Conservation (phyloP, 2,797 vertebrate species). For the Hydrolagus colliei region DNA sequence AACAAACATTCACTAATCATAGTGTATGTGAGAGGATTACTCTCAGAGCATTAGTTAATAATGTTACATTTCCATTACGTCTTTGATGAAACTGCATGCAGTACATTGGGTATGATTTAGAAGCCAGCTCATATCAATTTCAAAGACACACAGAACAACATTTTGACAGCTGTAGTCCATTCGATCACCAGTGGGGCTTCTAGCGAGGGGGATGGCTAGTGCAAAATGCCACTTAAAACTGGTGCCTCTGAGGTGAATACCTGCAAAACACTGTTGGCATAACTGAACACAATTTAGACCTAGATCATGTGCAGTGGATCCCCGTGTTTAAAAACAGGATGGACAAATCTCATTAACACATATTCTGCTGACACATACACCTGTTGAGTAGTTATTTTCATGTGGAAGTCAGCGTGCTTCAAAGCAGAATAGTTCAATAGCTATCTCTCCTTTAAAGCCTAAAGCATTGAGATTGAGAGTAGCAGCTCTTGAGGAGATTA, state of each 20-base stretch:
- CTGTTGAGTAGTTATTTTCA: slow-evolving; percentile 30
- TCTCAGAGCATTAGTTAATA: slow-evolving; percentile 11
- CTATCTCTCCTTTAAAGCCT: slow-evolving; percentile 15
- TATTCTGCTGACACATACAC: slow-evolving; percentile 27
- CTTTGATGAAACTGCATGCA: slow-evolving; percentile 17
- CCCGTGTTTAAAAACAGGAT: slow-evolving; percentile 24
- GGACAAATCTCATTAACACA: slow-evolving; percentile 26
- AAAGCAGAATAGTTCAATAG: slow-evolving; percentile 17
- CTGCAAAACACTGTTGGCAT: slow-evolving; percentile 7
- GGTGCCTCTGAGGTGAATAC: slow-evolving; percentile 1
- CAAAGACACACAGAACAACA: neutral
- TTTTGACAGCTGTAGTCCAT: slow-evolving; percentile 23
- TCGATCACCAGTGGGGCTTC: neutral
- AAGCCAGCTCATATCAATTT: slow-evolving; percentile 24
- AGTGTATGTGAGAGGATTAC: neutral
- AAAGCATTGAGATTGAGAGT: slow-evolving; percentile 1
- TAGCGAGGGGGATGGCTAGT: neutral
- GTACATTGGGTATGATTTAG: neutral
- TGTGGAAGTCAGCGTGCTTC: slow-evolving; percentile 19
- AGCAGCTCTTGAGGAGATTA: slow-evolving; percentile 25
- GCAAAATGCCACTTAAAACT: neutral
- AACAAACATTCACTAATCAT: neutral
- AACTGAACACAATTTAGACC: neutral
- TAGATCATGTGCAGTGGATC: neutral
- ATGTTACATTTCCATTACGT: slow-evolving; percentile 21